A percentile compares a stretch with the other conserved stretches of the same genome.
Conservation (phyloP, 2,888 invertebrate genomes). For the Ceraclea dissimilis region DNA sequence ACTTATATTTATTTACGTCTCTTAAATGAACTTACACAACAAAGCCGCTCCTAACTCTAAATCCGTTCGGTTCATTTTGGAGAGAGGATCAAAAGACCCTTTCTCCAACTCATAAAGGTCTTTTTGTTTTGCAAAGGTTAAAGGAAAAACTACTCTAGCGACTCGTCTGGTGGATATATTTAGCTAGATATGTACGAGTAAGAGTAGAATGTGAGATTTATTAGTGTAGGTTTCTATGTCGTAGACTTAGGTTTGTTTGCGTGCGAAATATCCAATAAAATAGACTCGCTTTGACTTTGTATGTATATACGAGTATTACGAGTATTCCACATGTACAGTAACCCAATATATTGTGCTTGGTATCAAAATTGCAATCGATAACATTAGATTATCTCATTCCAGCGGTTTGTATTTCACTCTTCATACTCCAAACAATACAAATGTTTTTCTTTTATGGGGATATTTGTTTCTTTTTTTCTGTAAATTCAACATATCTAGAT, state of each 20-base stretch:
- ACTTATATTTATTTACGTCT: neutral
- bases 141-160: neutral
- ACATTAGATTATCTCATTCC: neutral
- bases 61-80: neutral
- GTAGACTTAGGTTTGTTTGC: slow-evolving; percentile 14
- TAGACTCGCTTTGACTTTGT: slow-evolving; percentile 8
- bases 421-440: too few species aligned
- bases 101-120: neutral
- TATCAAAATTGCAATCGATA: slow-evolving; percentile 9
- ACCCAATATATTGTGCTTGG: neutral
- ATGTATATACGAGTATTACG: too few species aligned
- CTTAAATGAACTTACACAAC: neutral
- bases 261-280: slow-evolving; percentile 14
- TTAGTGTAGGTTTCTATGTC: neutral
- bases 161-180: too few species aligned
- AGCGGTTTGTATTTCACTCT: too few species aligned
- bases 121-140: neutral
- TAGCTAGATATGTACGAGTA: too few species aligned
- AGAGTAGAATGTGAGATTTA: slow-evolving; percentile 13
- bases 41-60: neutral
- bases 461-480: too few species aligned
- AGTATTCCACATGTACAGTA: too few species aligned
- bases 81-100: neutral
- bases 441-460: too few species aligned
- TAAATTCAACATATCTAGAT: too few species aligned